A percentile compares a stretch with the other conserved stretches of the same genome.
These are phyloP conservation scores for Arvicanthis niloticus DNA, from an alignment of 2,113 vertebrate species.

Conservation along the genomic window DNA sequence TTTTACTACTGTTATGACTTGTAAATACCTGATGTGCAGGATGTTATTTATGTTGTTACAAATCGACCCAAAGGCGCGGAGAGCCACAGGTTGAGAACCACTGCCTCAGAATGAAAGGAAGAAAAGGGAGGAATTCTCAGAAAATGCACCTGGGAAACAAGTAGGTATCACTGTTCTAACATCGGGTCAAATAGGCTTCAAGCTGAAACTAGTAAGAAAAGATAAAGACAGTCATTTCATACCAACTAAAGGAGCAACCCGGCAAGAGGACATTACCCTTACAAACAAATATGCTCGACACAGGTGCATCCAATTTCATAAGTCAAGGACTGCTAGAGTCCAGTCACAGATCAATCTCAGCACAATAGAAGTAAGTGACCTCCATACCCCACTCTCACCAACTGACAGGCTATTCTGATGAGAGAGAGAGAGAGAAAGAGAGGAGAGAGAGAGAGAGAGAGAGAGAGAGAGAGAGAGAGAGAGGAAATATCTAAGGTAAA, in stretches of 20 bases:
- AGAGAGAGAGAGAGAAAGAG: no score
- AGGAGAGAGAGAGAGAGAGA: no score
- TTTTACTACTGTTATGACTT: not conserved
- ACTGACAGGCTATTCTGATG: not conserved
- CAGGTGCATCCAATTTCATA: not conserved
- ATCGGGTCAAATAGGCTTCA: not conserved
- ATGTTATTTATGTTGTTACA: not conserved
- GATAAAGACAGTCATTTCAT: not conserved
- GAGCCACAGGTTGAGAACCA: not conserved
- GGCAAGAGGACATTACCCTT: not conserved
- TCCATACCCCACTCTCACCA: not conserved
- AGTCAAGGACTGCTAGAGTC: not conserved
- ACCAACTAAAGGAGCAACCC: not conserved
- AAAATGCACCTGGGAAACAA: not conserved
- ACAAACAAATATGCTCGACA: not conserved
- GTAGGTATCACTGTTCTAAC: not conserved
- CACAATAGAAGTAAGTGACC: not conserved
- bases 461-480: no score
- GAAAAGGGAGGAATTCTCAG: not conserved
- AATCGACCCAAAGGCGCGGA: not conserved
- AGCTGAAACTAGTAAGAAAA: not conserved
- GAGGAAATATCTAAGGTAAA: not conserved
- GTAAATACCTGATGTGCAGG: not conserved
- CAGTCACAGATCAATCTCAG: not conserved
- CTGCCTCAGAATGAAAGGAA: not conserved